phyloP scores from a whole-genome alignment of 2,888 invertebrate genomes.

The Ommatoiulus sabulosus region DNA sequence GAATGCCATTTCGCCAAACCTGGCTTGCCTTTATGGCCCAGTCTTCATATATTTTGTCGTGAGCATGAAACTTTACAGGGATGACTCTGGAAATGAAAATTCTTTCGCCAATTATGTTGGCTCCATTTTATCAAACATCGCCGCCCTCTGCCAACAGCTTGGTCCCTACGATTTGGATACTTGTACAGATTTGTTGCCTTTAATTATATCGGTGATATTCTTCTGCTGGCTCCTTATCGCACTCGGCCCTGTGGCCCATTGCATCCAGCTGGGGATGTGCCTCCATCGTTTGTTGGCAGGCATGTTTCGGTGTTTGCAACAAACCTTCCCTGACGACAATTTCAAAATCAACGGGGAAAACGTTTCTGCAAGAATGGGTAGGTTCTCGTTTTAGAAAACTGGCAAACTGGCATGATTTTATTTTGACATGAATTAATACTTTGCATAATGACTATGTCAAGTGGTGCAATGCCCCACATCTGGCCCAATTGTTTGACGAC shows the following conservation, averaged over 20 bases:
- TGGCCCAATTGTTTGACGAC: too few relatives aligned
- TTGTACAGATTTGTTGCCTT: neutral
- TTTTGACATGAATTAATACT: too few relatives aligned
- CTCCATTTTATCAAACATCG: neutral
- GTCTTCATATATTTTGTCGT: neutral
- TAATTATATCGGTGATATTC: neutral
- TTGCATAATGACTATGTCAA: too few relatives aligned
- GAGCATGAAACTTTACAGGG: neutral
- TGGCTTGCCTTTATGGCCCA: neutral
- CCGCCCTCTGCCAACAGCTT: neutral
- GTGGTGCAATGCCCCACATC: too few relatives aligned
- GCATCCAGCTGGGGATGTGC: neutral
- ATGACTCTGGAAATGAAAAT: neutral
- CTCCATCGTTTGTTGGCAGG: neutral
- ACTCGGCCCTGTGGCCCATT: neutral
- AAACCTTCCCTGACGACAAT: neutral
- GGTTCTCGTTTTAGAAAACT: neutral
- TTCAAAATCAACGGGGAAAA: neutral
- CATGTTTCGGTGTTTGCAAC: conserved; percentile 12
- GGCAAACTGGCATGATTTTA: neutral
- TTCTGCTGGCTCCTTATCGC: neutral
- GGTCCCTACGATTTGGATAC: neutral
- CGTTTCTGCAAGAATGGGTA: neutral
- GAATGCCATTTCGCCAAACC: neutral
- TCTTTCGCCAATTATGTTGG: neutral